Evolutionary conservation across 2,888 invertebrate genomes (phyloP), one percentile per base, ranked within the genome.

Genomic region (Ormia ochracea): DNA sequence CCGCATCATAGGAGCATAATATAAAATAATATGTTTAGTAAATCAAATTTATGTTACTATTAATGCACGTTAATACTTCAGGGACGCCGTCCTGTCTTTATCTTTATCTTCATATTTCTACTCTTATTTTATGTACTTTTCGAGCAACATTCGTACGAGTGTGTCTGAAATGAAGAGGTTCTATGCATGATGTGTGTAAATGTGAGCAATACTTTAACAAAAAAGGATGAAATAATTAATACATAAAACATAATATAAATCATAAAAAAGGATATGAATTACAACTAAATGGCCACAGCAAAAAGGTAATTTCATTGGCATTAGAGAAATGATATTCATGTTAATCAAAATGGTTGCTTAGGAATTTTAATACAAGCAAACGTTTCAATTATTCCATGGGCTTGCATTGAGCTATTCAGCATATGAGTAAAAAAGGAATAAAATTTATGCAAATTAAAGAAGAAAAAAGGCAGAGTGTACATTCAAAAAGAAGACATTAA

Each of bases 11-110:
- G 14, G 41, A 1, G 14, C 4, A 14, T 14, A 14, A 43, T 43
- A 12, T 33, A n/a, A n/a, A n/a, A n/a, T n/a, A 72, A 54, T 63
- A 63, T 52, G 23, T 65, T 63, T 56, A 77, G 76, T 63, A 70
- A 69, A 77, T 77, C 69, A 70, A 54, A 65, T 70, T 77, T 70
- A 56, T 70, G 43, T 63, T 63, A 63, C 31, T 70, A 48, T 45
- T 48, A 69, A 56, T 54, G 63, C 45, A 76, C 43, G 52, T 69
- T 69, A 76, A 63, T 69, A 56, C 69, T 54, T 56, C 45, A 69
- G 69, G 76, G 69, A 69, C 63, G 56, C n/a, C n/a, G n/a, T n/a
- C n/a, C n/a, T n/a, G n/a, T n/a, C n/a, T 41, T 70, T 70, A 33
- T 54, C 54, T 61, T 38, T 66, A 26, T 38, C 38, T 52, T 28